Evolutionary conservation across 2,888 invertebrate species (phyloP), one percentile per base, ranked within the genome.

Genomic region (Drosophila nr. fundita): DNA sequence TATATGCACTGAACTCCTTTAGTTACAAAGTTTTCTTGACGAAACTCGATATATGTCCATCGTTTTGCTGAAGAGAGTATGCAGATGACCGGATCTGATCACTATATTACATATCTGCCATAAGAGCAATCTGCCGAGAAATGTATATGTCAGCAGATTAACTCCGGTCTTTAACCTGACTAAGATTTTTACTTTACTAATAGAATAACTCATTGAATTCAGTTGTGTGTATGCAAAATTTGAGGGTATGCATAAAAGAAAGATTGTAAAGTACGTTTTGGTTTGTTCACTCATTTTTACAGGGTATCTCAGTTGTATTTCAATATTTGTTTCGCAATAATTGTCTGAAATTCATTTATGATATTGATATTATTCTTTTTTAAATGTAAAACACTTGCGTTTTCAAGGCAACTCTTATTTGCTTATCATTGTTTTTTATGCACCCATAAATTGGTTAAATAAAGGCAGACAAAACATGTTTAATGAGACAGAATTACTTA

Each of bases 331-430:
- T 29, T 54, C 18, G 15, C 24, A 10, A 54, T 54, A 54, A 54
- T 54, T 54, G 54, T 4, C 11, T 36, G 24, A 18, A 21, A 15
- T 32, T 21, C 15, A 32, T 27, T 27, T 21, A n/a, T 24, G n/a
- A 32, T 38, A 64, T 63, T 65, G 27, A 50, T 5, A 32, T n/a
- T 27, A 30, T 32, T 32, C 0, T 32, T 32, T 32, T 32, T 32
- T 32, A 7, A 45, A n/a, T n/a, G 0, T n/a, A 55, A 38, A 55
- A 55, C 36, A 55, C 55, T 27, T 55, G 27, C 13, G 55, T 29
- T 57, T 38, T 40, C 18, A 13, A n/a, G 18, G 57, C 38, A 21
- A 21, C 21, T n/a, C n/a, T 57, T 32, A 27, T 36, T 34, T 60
- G 27, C 13, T 29, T 24, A 29, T 24, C n/a, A 21, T 34, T 53